Base-by-base conservation (phyloP, 2,797 vertebrate genomes). In the Semotilus atromaculatus region DNA sequence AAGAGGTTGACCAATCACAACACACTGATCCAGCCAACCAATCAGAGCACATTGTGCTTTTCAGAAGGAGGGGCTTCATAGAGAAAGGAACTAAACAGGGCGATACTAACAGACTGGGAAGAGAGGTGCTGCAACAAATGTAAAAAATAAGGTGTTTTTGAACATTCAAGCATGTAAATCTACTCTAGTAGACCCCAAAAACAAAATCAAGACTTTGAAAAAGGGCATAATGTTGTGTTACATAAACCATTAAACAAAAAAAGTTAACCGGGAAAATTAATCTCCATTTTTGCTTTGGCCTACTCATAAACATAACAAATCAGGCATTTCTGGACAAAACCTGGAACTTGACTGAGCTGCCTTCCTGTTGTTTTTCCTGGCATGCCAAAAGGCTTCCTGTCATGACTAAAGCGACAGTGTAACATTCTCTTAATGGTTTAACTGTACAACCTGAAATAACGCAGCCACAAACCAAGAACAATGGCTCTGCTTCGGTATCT, bases 301-400 rank as follows among this genome's bases (percentile, higher is more conserved):
- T 31, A 36, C 26, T 55, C 34, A 84, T 68, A 81, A 89, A 84
- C 67, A 84, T 48, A 80, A 72, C 45, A 86, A 86, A 85, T 53
- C 21, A 7, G 51, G 74, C 81, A 89, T 72, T 71, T 83, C 85
- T 88, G 75, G 86, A 91, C 90, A 84, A 91, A 93, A 93, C 87
- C 91, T 90, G 87, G 51, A 76, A 88, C 89, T 84, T 8, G 53
- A 74, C 86, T 88, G 86, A 84, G 18, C 85, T 87, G 82, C 90
- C 91, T 93, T 96, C 95, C 95, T 96, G 95, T 95, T 95, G 93
- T 93, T 93, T 92, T 94, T 94, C 94, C 95, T 95, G 94, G 87
- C 91, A 83, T 45, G 88, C 88, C 86, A 58, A 86, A 89, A 85
- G 13, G 82, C 89, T 94, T 96, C 94, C 95, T 95, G 94, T 90